Conservation (phyloP, 2,113 vertebrate species). For the Podilymbus podiceps region DNA sequence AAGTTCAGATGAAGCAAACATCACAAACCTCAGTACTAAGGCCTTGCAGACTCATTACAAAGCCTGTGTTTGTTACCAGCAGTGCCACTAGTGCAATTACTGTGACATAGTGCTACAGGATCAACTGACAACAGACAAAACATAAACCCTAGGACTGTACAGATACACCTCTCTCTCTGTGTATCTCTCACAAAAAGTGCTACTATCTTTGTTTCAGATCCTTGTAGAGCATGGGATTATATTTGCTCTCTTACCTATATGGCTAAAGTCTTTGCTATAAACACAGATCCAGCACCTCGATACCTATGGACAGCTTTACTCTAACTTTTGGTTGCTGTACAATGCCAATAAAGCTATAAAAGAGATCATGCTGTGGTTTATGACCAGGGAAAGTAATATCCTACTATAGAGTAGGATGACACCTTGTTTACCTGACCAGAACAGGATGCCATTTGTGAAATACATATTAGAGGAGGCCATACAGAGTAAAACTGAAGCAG, state of each 20-base stretch:
- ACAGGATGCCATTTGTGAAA: not conserved
- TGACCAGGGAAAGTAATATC: not conserved
- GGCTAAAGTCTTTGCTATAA: not conserved
- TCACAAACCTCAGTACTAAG: not conserved
- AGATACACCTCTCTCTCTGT: not conserved
- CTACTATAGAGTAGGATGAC: not conserved
- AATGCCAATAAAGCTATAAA: not conserved
- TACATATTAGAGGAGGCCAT: not conserved
- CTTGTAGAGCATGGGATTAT: not conserved
- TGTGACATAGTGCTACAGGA: not conserved
- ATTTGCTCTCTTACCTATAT: not conserved
- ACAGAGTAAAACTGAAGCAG: not conserved
- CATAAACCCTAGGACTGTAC: not conserved
- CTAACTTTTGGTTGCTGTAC: not conserved
- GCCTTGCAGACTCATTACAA: not conserved
- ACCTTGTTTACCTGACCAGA: not conserved
- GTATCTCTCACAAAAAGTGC: not conserved
- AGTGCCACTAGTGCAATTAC: not conserved
- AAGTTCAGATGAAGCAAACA: not conserved
- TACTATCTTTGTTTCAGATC: not conserved
- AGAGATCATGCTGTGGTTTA: not conserved
- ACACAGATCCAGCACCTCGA: not conserved
- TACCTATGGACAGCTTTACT: not conserved
- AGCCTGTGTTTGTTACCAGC: not conserved
- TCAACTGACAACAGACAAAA: not conserved